Percentiles rank a stretch among this genome's conserved stretches.
Evolutionary conservation across 2,797 vertebrate species (phyloP).

Genomic region (Mormyrus hasselquistii): DNA sequence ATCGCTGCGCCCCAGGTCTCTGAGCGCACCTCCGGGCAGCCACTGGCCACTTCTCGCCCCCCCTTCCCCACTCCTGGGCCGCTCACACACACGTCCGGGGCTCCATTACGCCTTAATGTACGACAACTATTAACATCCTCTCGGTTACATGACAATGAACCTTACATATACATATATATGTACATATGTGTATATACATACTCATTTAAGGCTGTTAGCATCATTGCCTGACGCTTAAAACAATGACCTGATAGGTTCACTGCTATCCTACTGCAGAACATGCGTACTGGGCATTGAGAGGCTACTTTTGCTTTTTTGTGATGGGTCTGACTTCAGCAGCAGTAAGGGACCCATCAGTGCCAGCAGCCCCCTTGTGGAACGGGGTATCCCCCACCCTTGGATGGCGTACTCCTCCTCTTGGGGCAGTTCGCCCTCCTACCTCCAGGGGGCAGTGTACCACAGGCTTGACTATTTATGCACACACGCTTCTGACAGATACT

Average conservation of each 20-base stretch:
- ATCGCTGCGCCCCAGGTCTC: neutral
- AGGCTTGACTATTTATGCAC: neutral
- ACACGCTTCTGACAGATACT: neutral
- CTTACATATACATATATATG: slow-evolving; percentile 23
- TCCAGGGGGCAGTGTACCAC: neutral
- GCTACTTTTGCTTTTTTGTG: neutral
- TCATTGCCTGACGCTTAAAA: neutral
- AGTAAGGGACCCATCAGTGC: neutral
- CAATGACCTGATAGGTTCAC: neutral
- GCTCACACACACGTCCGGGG: neutral
- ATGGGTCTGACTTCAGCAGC: neutral
- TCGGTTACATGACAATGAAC: slow-evolving; percentile 19
- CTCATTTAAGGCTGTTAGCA: neutral
- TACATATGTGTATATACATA: slow-evolving; percentile 18
- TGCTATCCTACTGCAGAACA: neutral
- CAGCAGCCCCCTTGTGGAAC: neutral
- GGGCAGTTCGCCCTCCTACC: neutral
- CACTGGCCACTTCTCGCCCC: neutral
- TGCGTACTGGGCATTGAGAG: neutral
- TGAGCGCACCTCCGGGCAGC: neutral
- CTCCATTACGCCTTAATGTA: slow-evolving; percentile 20
- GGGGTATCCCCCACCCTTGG: neutral
- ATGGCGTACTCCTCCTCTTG: neutral
- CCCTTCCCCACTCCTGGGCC: neutral
- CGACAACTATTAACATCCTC: slow-evolving; percentile 21